Evolutionary conservation across 1,140 invertebrate species (phyloP), one percentile per base, ranked within the genome.

Genomic region (fruit fly (Drosophila melanogaster)): DNA sequence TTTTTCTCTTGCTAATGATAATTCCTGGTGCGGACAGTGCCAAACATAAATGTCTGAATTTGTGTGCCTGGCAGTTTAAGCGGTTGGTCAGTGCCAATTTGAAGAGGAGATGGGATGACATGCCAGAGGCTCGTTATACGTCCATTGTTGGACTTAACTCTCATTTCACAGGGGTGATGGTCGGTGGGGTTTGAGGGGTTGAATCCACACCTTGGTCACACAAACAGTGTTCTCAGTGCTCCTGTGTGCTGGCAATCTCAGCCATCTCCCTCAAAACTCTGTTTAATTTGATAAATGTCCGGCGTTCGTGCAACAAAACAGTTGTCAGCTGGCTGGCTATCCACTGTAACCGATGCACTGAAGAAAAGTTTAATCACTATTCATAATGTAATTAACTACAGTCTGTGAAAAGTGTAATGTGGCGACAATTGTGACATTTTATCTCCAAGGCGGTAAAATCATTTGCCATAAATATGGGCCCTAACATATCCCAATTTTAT

Each of bases 221-320:
- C 58, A 56, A 54, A 73, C 57, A 76, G 38, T 57, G 59, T 33
- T 62, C 22, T 55, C 43, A 17, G 15, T 22, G 24, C 19, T 62
- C 22, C 55, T 44, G 40, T 49, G 33, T 41, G 43, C 57, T 24
- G 62, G 55, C 57, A 74, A 81, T 81, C 74, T 71, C 62, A 46
- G 72, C 74, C 75, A 85, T 72, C 77, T 71, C 30, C 41, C 54
- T 70, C 54, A 75, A 76, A 76, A 80, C 70, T 77, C 66, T 62
- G 84, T 83, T 83, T 86, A 86, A 89, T 86, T 86, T 87, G 83
- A 87, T 89, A 87, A 87, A 87, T 87, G 79, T 70, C 60, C 54
- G 71, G 59, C 65, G 76, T 77, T 77, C 84, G 83, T 89, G 84
- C 76, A 60, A 79, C 75, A 89, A 84, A 87, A 83, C 84, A 86